phyloP scores from a whole-genome alignment of 2,797 vertebrate genomes.

The Spondyliosoma cantharus region DNA sequence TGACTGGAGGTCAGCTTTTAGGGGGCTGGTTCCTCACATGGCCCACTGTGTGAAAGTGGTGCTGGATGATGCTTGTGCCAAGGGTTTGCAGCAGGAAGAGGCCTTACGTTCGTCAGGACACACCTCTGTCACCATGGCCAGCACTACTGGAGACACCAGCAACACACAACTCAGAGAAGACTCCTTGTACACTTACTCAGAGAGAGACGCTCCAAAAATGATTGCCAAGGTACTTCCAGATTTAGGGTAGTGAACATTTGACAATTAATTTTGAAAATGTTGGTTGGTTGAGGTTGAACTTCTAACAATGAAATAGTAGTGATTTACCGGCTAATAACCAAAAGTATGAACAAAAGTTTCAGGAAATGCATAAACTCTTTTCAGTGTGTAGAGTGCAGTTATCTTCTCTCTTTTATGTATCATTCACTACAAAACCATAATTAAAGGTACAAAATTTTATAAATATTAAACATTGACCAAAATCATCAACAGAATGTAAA shows the following conservation, averaged over 20 bases:
- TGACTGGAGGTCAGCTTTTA: constrained; percentile 92
- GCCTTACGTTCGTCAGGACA: constrained; percentile 78
- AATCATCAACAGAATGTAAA: too few relatives aligned
- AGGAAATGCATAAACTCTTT: constrained; percentile 8
- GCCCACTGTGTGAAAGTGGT: constrained; percentile 88
- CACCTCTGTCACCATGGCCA: constrained; percentile 76
- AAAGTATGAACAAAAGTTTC: neutral
- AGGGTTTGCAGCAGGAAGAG: constrained; percentile 89
- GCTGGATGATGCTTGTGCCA: constrained; percentile 87
- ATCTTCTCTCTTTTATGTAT: neutral
- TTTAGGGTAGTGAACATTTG: neutral
- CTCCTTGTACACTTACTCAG: constrained; percentile 73
- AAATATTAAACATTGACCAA: too few relatives aligned
- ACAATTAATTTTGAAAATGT: too few relatives aligned
- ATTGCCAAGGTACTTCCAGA: constrained; percentile 87
- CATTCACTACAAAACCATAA: too few relatives aligned
- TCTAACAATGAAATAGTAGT: neutral
- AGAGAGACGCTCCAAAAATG: constrained; percentile 88
- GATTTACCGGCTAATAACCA: neutral
- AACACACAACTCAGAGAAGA: constrained; percentile 77
- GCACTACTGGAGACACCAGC: constrained; percentile 63
- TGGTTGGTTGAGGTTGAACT: neutral
- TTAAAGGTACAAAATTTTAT: too few relatives aligned
- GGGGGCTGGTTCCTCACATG: constrained; percentile 87
- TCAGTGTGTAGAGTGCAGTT: constrained; percentile 5